phyloP scores from a whole-genome alignment of 2,113 vertebrate species.

The Laterallus jamaicensis region DNA sequence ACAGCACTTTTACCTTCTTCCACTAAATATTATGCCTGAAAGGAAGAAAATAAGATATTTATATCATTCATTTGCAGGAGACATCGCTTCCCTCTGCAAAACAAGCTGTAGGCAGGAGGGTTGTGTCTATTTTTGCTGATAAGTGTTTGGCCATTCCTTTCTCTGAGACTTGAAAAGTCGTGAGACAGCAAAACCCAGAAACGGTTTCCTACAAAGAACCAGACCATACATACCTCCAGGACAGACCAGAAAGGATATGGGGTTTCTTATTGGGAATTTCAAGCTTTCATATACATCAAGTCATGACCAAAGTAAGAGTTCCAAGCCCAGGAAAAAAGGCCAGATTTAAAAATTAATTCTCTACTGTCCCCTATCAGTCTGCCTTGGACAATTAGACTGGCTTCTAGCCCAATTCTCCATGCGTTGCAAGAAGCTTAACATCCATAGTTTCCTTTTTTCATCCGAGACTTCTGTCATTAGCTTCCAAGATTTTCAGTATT shows the following conservation, averaged over 20 bases:
- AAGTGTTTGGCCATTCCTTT: neutral
- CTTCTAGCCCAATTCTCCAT: neutral
- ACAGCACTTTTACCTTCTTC: neutral
- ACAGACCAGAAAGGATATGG: neutral
- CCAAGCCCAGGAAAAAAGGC: neutral
- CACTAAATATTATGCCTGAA: neutral
- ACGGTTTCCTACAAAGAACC: neutral
- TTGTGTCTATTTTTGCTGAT: neutral
- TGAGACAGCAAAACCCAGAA: neutral
- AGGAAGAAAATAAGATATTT: neutral
- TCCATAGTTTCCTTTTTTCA: neutral
- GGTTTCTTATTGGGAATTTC: neutral
- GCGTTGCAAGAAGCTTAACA: neutral
- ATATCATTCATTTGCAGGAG: neutral
- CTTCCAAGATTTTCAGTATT: neutral
- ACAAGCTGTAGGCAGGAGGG: neutral
- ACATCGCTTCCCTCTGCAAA: neutral
- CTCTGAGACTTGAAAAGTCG: neutral
- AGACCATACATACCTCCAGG: neutral
- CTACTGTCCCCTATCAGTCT: neutral
- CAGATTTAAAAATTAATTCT: neutral
- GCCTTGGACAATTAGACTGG: neutral
- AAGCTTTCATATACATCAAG: neutral
- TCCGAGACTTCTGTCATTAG: neutral
- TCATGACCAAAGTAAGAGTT: neutral